Evolutionary conservation across 2,888 invertebrate species (phyloP), one percentile per base, ranked within the genome.

Genomic region (Tigriopus californicus): DNA sequence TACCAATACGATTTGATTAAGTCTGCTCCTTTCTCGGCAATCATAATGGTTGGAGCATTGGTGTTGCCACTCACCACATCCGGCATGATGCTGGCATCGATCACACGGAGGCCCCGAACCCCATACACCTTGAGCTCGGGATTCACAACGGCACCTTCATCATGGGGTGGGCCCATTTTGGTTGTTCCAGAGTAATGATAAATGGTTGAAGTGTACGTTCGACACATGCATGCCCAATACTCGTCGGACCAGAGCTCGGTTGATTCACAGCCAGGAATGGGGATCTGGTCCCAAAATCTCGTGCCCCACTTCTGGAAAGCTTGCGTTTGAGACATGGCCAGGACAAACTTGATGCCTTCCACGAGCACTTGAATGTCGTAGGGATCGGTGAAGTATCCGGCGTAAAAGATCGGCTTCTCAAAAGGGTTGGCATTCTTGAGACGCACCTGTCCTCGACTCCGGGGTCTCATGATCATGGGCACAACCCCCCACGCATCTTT

Each of bases 241-340:
- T 72, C 74, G 63, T 83, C 82, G n/a, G 77, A 77, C 1, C 76
- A 79, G 1, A 76, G 71, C 0, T 82, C 80, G 20, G 85, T 70
- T 66, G 86, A 84, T 66, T 83, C 83, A 68, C 89, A 90, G 63
- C 87, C 87, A 0, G 89, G 89, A 57, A 83, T 69, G 0, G 81
- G 80, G 46, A 78, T 75, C 24, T n/a, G n/a, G 25, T 79, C 76
- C 63, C 83, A 81, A 42, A 88, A 69, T 25, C 77, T 73, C 11
- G 86, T 85, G 0, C 82, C 84, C 33, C 76, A 74, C 24, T 72
- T 72, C 65, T 77, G 75, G 68, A 84, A 78, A 0, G 87, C 80
- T 52, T 79, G 76, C 0, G 89, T 89, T 65, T 80, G 77, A 8
- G 86, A 85, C n/a, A 89, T 70, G 0, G 84, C 82, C 0, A 89